Conservation (phyloP, 2,113 vertebrate genomes). For the Erinaceus europaeus region DNA sequence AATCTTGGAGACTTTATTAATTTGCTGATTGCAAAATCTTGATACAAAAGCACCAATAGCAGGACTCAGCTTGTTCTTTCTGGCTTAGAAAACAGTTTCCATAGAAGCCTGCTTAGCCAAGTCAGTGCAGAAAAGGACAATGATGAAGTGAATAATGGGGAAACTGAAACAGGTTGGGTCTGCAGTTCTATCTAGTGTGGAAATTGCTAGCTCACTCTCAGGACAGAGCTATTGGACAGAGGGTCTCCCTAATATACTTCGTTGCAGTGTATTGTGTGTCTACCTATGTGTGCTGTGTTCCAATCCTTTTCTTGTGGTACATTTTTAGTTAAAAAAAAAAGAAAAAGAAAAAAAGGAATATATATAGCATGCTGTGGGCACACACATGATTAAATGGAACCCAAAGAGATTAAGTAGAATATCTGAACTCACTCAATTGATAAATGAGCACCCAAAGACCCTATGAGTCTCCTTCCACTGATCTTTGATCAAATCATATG, state of each 20-base stretch:
- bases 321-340: not conserved
- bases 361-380: not conserved
- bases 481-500: not conserved
- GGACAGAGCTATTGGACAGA: not conserved
- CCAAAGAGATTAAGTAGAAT: not conserved
- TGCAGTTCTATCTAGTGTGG: slow-evolving; percentile 37
- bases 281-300: not conserved
- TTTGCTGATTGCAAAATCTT: slow-evolving; percentile 72
- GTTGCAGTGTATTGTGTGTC: not conserved
- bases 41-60: slow-evolving; percentile 70
- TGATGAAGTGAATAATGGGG: slow-evolving; percentile 52
- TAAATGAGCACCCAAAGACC: not conserved
- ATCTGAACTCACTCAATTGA: not conserved
- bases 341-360: not conserved
- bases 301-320: not conserved
- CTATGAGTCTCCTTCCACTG: not conserved
- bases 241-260: not conserved
- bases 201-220: slow-evolving; percentile 10
- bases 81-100: slow-evolving; percentile 74
- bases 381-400: not conserved
- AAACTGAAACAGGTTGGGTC: slow-evolving; percentile 27
- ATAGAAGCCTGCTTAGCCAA: slow-evolving; percentile 69
- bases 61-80: slow-evolving; percentile 67
- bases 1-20: slow-evolving; percentile 84
- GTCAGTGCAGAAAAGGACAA: slow-evolving; percentile 71